Base-by-base conservation (phyloP, 2,113 vertebrate genomes). In the Canis aureus region DNA sequence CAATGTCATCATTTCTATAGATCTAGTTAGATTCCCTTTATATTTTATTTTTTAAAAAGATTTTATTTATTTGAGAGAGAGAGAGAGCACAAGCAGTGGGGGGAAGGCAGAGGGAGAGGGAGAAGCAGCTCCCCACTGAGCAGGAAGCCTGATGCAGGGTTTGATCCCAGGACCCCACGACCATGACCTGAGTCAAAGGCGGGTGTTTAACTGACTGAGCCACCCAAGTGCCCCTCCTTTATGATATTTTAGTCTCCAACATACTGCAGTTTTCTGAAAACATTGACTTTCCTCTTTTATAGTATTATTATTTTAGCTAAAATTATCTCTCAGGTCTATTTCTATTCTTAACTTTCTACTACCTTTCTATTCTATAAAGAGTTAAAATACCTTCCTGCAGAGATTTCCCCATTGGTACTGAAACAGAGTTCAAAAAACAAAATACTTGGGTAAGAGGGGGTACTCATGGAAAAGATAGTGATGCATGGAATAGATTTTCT, bases 221-320 rank as follows among this genome's bases (percentile, higher is more conserved):
- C 67, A 69, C 17, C 3, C 67, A 20, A n/a, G 32, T 4, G 3
- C 17, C 32, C 17, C 32, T 4, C 1, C 27, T 87, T 94, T 51
- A 43, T 78, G 49, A 53, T 60, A 57, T 8, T 17, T 95, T 79
- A 60, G 60, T 91, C 78, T 96, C 23, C 55, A 82, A 78, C 95
- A 35, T 49, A 51, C 5, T 91, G 2, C 5, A 51, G 55, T 51
- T 92, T 49, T 88, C 27, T 76, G 80, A 92, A 79, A 76, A 53
- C 3, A 35, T 38, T 80, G 6, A 82, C 94, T 27, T 94, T 92
- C 1, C 5, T 66, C 13, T 82, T 74, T 97, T 51, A 16, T 55
- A 38, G 7, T 84, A 71, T 57, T 64, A 55, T 32, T 6, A 16
- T 66, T 91, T 92, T 71, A 96, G 57, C n/a, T 43, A 67, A 95